A percentile compares a stretch with the other conserved stretches of the same genome.
Evolutionary conservation across 2,888 invertebrate species (phyloP).

Genomic region (Exephanes ischioxanthus): DNA sequence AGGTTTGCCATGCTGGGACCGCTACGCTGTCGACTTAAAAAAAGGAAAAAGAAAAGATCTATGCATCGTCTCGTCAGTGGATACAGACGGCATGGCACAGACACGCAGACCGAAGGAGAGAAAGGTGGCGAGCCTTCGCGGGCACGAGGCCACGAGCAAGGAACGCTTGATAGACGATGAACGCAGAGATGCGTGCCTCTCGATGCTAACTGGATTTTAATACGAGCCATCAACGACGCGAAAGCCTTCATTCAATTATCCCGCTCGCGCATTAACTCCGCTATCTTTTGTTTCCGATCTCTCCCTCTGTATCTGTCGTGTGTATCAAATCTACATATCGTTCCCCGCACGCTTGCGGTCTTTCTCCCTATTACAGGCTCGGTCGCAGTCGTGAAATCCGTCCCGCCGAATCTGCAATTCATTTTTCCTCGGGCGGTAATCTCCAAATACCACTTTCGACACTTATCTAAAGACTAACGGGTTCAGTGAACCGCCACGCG

Average conservation of each 20-base stretch:
- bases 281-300: constrained; percentile 63
- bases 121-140: not conserved
- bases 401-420: constrained; percentile 5
- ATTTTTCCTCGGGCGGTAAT: not conserved
- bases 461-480: constrained; percentile 5
- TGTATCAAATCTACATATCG: constrained; percentile 15
- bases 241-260: constrained; percentile 65
- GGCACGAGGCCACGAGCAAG: constrained; percentile 4
- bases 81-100: not conserved
- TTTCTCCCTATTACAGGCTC: constrained; percentile 8
- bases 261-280: constrained; percentile 59
- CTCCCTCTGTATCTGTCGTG: constrained; percentile 21
- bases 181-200: constrained; percentile 26
- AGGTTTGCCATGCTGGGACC: not conserved
- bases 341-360: constrained; percentile 5
- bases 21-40: not conserved
- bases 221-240: constrained; percentile 59
- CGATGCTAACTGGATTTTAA: constrained; percentile 65
- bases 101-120: constrained; percentile 10
- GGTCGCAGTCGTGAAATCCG: constrained; percentile 5
- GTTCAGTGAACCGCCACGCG: not conserved
- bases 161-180: constrained; percentile 12
- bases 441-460: not conserved
- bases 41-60: not conserved
- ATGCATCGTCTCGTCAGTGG: constrained; percentile 3